Evolutionary conservation across 1,140 invertebrate genomes (phyloP), one percentile per base, ranked within the genome.

Genomic region (Drosophila seguyi): DNA sequence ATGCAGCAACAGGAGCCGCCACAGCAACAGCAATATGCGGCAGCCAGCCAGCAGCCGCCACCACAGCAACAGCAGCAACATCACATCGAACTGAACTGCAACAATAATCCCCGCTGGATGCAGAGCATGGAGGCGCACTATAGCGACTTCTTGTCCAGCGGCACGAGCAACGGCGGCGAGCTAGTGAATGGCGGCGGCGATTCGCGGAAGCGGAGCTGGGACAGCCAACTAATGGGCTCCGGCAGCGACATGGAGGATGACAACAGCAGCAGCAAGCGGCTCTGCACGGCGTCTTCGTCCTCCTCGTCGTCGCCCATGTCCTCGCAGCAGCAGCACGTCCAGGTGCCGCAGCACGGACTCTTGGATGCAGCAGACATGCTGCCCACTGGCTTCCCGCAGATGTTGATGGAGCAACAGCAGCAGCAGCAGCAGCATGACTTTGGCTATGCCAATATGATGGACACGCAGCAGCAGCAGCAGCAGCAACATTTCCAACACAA

Each of bases 61-160:
- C 62, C 86, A 36, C 87, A 83, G 45, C 87, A 81, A 38, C 81
- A 87, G 47, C 87, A 86, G 45, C 87, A 81, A 38, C 84, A 91
- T 83, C 90, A 91, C 45, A 91, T 91, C 18, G 85, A 91, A 42
- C 69, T 91, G 34, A 90, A 90, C 48, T 91, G 90, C 60, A 90
- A 90, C 48, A 90, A 91, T 36, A 91, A 91, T 63, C 88, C 88
- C 0, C 77, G 88, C 29, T 92, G 91, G 91, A 92, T 92, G 88
- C 91, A 92, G 48, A 92, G 79, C 74, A 92, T 92, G 82, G 84
- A 87, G 58, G 85, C 88, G 11, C 91, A 92, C 53, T 92, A 92
- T 42, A 79, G 75, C 13, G 91, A 92, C 34, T 91, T 90, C 29
- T 68, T 92, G 52, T 60, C 75, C 38, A 82, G 56, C 27, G 77